Conservation (phyloP, 2,113 vertebrate species). For the Natator depressus region DNA sequence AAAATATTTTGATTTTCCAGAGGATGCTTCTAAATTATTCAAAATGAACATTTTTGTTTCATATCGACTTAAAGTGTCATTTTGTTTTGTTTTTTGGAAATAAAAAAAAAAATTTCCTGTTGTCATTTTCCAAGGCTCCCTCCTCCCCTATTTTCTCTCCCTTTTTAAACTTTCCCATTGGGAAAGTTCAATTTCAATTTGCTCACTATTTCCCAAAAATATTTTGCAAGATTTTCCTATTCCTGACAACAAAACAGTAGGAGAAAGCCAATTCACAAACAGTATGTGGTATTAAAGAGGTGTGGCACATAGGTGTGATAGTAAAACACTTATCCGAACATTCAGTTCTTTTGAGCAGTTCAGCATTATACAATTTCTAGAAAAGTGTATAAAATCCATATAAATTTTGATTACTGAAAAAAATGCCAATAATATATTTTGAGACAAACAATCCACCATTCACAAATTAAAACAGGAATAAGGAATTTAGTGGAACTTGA, state of each 20-base stretch:
- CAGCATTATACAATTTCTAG: not conserved
- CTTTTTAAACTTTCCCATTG: not conserved
- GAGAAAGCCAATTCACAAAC: not conserved
- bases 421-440: not conserved
- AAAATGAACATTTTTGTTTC: not conserved
- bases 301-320: too few species aligned
- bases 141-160: not conserved
- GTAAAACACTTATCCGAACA: not conserved
- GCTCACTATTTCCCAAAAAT: not conserved
- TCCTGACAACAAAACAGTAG: not conserved
- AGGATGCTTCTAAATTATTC: not conserved
- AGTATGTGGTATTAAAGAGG: not conserved
- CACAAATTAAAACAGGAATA: not conserved
- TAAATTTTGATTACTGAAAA: not conserved
- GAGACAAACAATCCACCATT: not conserved
- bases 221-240: not conserved
- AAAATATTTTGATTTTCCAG: not conserved
- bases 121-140: fast-evolving
- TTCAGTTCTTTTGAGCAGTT: not conserved
- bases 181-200: not conserved
- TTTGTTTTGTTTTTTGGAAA: not conserved
- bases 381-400: not conserved
- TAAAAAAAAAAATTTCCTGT: not conserved
- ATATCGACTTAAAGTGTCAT: not conserved
- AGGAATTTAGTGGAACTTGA: not conserved